Evolutionary conservation across 2,113 vertebrate species (phyloP).

Genomic region (Salvelinus sp.): DNA sequence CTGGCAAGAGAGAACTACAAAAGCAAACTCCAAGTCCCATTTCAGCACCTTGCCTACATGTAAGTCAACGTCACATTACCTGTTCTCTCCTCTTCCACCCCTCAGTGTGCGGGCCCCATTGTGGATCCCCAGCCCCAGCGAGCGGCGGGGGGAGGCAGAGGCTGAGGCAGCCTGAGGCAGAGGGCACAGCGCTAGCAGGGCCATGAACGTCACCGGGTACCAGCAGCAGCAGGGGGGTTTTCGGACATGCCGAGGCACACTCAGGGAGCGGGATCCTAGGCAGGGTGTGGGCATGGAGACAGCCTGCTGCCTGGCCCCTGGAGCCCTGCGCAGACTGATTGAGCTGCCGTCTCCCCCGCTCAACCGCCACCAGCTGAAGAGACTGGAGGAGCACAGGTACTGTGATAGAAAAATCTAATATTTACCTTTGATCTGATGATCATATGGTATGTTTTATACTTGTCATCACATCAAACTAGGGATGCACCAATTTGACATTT

Average conservation of each 20-base stretch:
- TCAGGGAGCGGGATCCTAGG: constrained; percentile 59
- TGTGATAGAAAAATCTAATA: no score
- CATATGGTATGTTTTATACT: no score
- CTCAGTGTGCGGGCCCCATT: constrained; percentile 24
- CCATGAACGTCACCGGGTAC: constrained; percentile 63
- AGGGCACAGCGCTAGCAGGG: constrained; percentile 48
- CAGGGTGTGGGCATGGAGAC: constrained; percentile 64
- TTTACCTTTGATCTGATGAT: no score
- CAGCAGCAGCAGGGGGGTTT: constrained; percentile 54
- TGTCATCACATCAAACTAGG: no score
- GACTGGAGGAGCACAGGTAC: constrained; percentile 91
- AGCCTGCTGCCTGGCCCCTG: constrained; percentile 68
- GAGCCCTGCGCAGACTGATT: constrained; percentile 81
- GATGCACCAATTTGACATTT: no score
- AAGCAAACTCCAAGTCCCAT: no score
- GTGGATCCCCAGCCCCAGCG: constrained; percentile 15
- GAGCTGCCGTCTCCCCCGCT: constrained; percentile 89
- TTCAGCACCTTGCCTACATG: no score
- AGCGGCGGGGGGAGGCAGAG: constrained; percentile 23
- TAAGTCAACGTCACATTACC: neutral
- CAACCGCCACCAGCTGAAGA: constrained; percentile 92
- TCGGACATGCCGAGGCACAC: constrained; percentile 59
- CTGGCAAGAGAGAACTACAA: no score
- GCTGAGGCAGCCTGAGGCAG: constrained; percentile 39
- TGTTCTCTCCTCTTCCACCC: neutral